Percentiles rank a stretch among this genome's conserved stretches.
Evolutionary conservation across 2,797 vertebrate species (phyloP).

Genomic region (Scolopax bukidnonensis): DNA sequence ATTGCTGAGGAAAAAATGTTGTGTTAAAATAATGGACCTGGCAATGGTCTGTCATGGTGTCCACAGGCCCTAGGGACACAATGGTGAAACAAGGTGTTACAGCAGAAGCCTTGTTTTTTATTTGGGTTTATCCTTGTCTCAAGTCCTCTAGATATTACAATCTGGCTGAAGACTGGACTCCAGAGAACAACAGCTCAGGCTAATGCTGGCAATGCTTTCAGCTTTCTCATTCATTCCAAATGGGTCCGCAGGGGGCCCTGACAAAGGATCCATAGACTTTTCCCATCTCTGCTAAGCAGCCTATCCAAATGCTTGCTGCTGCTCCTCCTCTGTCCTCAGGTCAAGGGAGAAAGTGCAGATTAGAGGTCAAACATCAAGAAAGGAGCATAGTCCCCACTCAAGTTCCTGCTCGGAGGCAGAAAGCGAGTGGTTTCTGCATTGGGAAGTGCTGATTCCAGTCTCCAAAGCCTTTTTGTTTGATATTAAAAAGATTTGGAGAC

Average conservation of each 20-base stretch:
- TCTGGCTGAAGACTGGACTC: conserved; percentile 33
- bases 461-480: conserved; percentile 42
- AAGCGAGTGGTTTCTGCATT: conserved; percentile 3
- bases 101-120: conserved; percentile 26
- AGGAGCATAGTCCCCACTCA: not conserved
- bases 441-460: conserved; percentile 1
- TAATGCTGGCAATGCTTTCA: conserved; percentile 20
- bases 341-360: conserved; percentile 2
- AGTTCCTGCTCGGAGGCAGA: not conserved
- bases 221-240: conserved; percentile 34
- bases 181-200: not conserved
- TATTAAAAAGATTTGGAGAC: conserved; percentile 45
- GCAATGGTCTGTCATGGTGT: not conserved
- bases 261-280: not conserved
- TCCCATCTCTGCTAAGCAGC: conserved; percentile 36
- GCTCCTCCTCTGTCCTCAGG: not conserved
- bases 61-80: conserved; percentile 23
- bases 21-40: not conserved
- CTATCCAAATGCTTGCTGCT: not conserved
- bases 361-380: not conserved
- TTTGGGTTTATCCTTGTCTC: conserved; percentile 55
- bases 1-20: not conserved
- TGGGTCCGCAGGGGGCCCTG: not conserved
- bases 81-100: conserved; percentile 14
- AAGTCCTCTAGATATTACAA: conserved; percentile 8